Percentiles rank a stretch among this genome's conserved stretches.
phyloP scores from a whole-genome alignment of 2,888 invertebrate species.

The Dicranocentrus wangi region DNA sequence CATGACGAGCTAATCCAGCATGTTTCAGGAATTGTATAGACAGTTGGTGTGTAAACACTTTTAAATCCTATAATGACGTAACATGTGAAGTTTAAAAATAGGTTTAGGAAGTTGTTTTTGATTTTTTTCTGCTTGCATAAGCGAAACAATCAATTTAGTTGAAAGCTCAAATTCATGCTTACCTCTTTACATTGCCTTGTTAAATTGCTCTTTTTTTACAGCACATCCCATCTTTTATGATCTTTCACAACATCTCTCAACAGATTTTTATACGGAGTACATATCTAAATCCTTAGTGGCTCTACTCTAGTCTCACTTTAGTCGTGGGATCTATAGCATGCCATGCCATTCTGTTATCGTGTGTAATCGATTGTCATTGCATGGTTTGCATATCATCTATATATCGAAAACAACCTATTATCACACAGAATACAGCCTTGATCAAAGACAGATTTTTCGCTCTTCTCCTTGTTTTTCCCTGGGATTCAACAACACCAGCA shows the following conservation, averaged over 20 bases:
- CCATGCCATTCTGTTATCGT: too few species aligned
- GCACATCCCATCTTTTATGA: constrained; percentile 39
- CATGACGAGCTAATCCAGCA: constrained; percentile 17
- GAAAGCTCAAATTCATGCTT: constrained; percentile 19
- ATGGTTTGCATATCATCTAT: too few species aligned
- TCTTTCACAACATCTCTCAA: constrained; percentile 24
- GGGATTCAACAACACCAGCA: too few species aligned
- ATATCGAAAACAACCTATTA: too few species aligned
- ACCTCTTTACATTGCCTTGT: not conserved
- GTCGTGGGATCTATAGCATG: not conserved
- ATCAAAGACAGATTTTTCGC: too few species aligned
- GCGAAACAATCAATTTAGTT: constrained; percentile 56
- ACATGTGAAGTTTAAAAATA: constrained; percentile 57
- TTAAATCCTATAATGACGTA: constrained; percentile 58
- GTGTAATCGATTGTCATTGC: too few species aligned
- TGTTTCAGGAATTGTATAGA: constrained; percentile 41
- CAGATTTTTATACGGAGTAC: not conserved
- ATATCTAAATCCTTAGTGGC: not conserved
- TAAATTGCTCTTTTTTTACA: constrained; percentile 36
- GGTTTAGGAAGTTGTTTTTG: constrained; percentile 57
- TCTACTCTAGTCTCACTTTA: not conserved
- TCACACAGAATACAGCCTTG: too few species aligned
- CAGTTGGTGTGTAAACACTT: constrained; percentile 57
- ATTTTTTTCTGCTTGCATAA: constrained; percentile 54
- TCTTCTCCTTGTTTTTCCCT: too few species aligned